Evolutionary conservation across 2,888 invertebrate genomes (phyloP).

Genomic region (Cryptosula pallasiana): DNA sequence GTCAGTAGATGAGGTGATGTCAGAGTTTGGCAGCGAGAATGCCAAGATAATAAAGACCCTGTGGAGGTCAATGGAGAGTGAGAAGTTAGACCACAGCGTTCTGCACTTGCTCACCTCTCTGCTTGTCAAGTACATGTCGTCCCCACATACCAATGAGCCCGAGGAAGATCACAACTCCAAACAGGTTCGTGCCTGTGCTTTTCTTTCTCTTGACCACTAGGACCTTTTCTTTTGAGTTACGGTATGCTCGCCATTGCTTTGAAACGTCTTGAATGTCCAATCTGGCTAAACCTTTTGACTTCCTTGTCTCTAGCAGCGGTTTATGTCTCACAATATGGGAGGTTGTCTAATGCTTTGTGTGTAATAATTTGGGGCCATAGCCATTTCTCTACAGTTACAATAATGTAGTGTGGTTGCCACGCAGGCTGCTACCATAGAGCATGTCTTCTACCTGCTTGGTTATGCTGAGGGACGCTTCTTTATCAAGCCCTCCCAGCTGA

Average conservation of each 20-base stretch:
- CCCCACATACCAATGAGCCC: not conserved
- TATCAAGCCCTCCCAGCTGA: not conserved
- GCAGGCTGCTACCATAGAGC: not conserved
- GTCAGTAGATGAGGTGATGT: not conserved
- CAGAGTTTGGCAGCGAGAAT: not conserved
- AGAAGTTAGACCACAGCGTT: slow-evolving; percentile 2
- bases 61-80: slow-evolving; percentile 16
- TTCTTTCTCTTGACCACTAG: not conserved
- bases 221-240: too few species aligned
- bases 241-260: too few species aligned
- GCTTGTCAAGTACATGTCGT: slow-evolving; percentile 3
- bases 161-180: not conserved
- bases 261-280: too few species aligned
- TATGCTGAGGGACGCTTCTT: slow-evolving; percentile 3
- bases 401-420: too few species aligned
- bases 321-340: too few species aligned
- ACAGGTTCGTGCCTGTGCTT: not conserved
- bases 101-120: not conserved
- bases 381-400: too few species aligned
- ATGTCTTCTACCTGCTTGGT: slow-evolving; percentile 3
- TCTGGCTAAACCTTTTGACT: too few species aligned
- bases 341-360: too few species aligned
- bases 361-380: too few species aligned
- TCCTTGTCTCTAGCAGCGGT: too few species aligned
- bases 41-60: not conserved